phyloP scores from a whole-genome alignment of 2,888 invertebrate genomes.

The Eupelmus urozonus region DNA sequence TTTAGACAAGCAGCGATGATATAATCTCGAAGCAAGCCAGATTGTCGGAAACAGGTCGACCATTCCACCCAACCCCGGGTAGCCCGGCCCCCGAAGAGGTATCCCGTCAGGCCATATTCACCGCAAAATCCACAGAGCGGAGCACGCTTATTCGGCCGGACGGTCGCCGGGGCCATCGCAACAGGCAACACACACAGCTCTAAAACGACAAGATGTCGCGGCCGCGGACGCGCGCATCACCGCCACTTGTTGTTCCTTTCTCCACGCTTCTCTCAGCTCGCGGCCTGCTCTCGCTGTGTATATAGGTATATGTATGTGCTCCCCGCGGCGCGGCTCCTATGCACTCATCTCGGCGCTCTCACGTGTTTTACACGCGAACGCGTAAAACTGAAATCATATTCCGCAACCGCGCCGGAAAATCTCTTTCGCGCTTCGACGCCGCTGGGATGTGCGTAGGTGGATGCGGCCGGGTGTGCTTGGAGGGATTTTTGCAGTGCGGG shows the following conservation, averaged over 20 bases:
- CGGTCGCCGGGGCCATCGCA: background rate
- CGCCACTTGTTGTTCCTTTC: constrained; percentile 71
- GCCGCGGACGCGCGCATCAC: constrained; percentile 45
- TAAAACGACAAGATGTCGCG: constrained; percentile 40
- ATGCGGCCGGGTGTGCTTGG: too few relatives aligned
- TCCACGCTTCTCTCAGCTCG: constrained; percentile 58
- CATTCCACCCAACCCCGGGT: too few relatives aligned
- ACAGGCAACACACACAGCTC: background rate
- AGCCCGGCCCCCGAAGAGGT: too few relatives aligned
- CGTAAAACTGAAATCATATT: constrained; percentile 65
- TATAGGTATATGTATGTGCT: constrained; percentile 46
- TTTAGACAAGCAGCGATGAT: too few relatives aligned
- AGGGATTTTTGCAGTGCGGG: too few relatives aligned
- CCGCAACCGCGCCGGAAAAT: constrained; percentile 64
- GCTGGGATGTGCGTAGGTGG: too few relatives aligned
- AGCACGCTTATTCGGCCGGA: too few relatives aligned
- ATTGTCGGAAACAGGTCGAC: too few relatives aligned
- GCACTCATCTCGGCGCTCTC: background rate
- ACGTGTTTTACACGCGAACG: constrained; percentile 2
- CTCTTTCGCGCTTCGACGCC: constrained; percentile 61
- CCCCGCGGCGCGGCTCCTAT: too few relatives aligned
- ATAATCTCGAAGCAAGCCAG: too few relatives aligned
- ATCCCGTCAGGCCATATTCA: background rate
- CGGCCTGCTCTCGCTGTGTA: too few relatives aligned
- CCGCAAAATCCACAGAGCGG: background rate